Conservation (phyloP, 2,797 vertebrate species). For the Oreochromis grahami region DNA sequence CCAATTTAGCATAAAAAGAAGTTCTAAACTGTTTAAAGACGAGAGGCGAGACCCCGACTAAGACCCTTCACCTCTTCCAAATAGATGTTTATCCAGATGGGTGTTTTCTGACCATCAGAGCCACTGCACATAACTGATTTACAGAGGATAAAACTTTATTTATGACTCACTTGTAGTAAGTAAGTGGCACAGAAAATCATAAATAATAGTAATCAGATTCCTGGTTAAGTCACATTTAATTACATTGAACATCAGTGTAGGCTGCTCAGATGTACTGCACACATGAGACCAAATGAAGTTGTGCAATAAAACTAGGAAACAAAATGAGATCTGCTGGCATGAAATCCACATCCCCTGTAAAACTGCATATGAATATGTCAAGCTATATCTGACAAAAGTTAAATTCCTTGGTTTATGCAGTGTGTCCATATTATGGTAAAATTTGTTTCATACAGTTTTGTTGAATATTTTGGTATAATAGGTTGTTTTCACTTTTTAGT, state of each 20-base stretch:
- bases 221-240: not conserved
- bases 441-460: not conserved
- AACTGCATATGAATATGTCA: not conserved
- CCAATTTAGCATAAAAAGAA: constrained; percentile 8
- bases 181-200: not conserved
- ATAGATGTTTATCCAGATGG: constrained; percentile 64
- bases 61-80: constrained; percentile 38
- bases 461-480: not conserved
- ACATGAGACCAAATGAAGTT: not conserved
- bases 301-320: not conserved
- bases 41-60: constrained; percentile 13
- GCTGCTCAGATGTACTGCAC: not conserved
- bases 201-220: not conserved
- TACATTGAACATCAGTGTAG: not conserved
- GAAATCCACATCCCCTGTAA: not conserved
- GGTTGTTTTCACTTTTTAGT: not conserved
- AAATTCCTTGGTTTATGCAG: not conserved
- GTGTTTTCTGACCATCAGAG: constrained; percentile 22
- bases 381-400: no score
- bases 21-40: constrained; percentile 14
- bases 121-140: not conserved
- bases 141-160: not conserved
- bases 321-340: not conserved
- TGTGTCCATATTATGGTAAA: not conserved
- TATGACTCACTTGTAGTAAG: not conserved